Evolutionary conservation across 2,888 invertebrate genomes (phyloP).

Genomic region (Bombyx huttoni): DNA sequence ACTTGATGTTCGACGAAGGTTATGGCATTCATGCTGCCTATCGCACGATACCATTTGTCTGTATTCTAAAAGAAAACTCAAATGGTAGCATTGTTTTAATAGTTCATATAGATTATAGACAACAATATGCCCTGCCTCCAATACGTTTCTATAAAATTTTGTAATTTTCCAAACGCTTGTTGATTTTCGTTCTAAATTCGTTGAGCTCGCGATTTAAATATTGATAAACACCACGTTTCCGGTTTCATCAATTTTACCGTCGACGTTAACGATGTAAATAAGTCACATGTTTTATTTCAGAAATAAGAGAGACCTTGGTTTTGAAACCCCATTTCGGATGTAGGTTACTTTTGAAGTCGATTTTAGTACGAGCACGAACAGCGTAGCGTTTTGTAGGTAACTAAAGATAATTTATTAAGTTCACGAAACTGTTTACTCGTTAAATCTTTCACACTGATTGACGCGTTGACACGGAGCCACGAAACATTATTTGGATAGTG

Average conservation of each 20-base stretch:
- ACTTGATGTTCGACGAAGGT: too few species aligned
- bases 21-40: too few species aligned
- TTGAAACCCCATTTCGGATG: slow-evolving; percentile 31
- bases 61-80: too few species aligned
- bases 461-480: slow-evolving; percentile 17
- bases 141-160: too few species aligned
- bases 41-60: too few species aligned
- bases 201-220: slow-evolving; percentile 9
- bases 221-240: slow-evolving; percentile 18
- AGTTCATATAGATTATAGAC: too few species aligned
- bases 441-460: slow-evolving; percentile 23
- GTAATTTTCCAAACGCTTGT: too few species aligned
- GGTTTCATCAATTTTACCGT: slow-evolving; percentile 21
- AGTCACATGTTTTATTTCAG: slow-evolving; percentile 23
- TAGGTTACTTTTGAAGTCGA: slow-evolving; percentile 49
- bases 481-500: slow-evolving; percentile 7
- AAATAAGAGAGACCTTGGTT: slow-evolving; percentile 29
- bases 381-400: slow-evolving; percentile 4
- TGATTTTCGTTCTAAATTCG: neutral
- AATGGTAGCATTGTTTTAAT: too few species aligned
- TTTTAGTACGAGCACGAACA: slow-evolving; percentile 29
- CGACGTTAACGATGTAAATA: slow-evolving; percentile 22
- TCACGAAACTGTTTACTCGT: slow-evolving; percentile 28
- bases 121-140: too few species aligned
- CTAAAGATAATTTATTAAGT: slow-evolving; percentile 39